Conservation (phyloP, 2,888 invertebrate species). For the Eudemis profundana region DNA sequence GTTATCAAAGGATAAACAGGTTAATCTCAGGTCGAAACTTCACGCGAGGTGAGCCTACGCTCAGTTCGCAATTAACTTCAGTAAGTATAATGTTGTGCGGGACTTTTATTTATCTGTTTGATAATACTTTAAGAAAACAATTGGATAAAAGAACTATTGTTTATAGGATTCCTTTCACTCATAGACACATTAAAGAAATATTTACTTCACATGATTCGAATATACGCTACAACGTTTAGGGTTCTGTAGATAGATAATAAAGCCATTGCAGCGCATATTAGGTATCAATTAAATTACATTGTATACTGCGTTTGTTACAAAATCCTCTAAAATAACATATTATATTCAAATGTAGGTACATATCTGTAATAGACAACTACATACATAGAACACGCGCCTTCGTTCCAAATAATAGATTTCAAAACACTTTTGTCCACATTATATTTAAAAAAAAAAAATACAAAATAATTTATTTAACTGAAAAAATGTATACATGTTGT, state of each 20-base stretch:
- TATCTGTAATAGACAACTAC: too few species aligned
- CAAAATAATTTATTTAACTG: too few species aligned
- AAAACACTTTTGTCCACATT: too few species aligned
- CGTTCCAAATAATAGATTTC: too few species aligned
- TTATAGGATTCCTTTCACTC: background rate
- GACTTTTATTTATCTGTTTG: slow-evolving; percentile 2
- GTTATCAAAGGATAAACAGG: slow-evolving; percentile 71
- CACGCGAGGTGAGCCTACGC: slow-evolving; percentile 37
- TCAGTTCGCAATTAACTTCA: slow-evolving; percentile 34
- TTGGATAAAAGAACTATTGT: background rate
- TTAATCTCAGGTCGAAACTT: slow-evolving; percentile 61
- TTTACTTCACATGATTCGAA: background rate
- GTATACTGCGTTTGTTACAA: too few species aligned
- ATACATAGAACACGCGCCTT: too few species aligned
- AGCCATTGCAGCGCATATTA: background rate
- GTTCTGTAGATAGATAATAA: background rate
- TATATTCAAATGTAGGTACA: too few species aligned
- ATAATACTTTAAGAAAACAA: background rate
- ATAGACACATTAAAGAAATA: slow-evolving; percentile 2
- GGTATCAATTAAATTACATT: background rate
- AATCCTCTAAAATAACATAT: too few species aligned
- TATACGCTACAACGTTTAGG: background rate
- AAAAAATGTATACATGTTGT: too few species aligned
- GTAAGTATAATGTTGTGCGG: slow-evolving; percentile 29
- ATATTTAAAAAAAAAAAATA: too few species aligned